phyloP scores from a whole-genome alignment of 2,113 vertebrate genomes.

The Isurus oxyrinchus region DNA sequence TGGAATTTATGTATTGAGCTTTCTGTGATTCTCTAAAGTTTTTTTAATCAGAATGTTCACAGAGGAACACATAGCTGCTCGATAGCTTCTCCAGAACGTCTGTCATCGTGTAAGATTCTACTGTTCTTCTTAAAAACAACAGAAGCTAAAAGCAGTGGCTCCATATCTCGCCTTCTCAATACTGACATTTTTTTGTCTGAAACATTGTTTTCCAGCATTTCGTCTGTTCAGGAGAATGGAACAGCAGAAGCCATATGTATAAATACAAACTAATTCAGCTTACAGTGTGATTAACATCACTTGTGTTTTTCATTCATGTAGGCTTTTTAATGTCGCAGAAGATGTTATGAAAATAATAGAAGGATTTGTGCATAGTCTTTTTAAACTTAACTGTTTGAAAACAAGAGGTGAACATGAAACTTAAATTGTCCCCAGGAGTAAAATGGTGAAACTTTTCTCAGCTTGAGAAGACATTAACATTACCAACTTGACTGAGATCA shows the following conservation, averaged over 20 bases:
- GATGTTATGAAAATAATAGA: background rate
- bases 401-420: background rate
- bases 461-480: background rate
- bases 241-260: conserved; percentile 12
- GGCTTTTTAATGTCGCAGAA: background rate
- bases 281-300: background rate
- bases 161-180: background rate
- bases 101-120: background rate
- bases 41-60: conserved; percentile 14
- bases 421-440: background rate
- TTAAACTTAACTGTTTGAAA: background rate
- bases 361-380: background rate
- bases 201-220: background rate
- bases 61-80: background rate
- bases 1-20: conserved; percentile 34
- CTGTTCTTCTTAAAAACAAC: background rate
- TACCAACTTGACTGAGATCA: background rate
- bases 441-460: background rate
- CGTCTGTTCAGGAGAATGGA: background rate
- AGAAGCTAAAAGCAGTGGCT: background rate
- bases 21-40: conserved; percentile 29
- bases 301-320: conserved; percentile 8
- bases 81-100: background rate
- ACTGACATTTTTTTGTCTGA: background rate
- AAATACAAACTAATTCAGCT: background rate